Evolutionary conservation across 2,797 vertebrate species (phyloP).

Genomic region (Capromys pilorides): DNA sequence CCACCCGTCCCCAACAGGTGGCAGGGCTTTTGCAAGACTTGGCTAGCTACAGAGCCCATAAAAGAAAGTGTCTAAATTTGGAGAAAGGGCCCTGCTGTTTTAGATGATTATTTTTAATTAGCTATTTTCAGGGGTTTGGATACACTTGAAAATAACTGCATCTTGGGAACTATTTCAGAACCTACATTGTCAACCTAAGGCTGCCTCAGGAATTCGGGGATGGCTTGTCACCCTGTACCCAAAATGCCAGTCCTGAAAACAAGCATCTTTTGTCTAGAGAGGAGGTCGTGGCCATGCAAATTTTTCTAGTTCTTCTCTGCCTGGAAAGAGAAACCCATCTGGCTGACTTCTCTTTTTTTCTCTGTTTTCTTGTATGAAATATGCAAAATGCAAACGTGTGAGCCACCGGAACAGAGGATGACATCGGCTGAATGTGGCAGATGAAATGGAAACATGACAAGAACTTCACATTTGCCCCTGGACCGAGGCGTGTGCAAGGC

Average conservation of each 20-base stretch:
- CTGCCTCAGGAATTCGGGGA: constrained; percentile 27
- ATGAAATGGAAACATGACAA: constrained; percentile 66
- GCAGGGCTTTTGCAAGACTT: constrained; percentile 51
- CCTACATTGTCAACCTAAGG: not conserved
- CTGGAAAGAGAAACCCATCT: constrained; percentile 71
- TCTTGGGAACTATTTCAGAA: constrained; percentile 61
- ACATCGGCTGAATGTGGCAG: constrained; percentile 30
- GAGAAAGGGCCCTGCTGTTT: constrained; percentile 64
- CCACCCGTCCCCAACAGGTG: constrained; percentile 46
- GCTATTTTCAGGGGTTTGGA: constrained; percentile 55
- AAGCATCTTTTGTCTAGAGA: constrained; percentile 65
- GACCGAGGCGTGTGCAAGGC: constrained; percentile 36
- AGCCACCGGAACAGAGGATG: constrained; percentile 45
- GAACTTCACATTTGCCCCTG: constrained; percentile 52
- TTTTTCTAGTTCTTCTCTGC: constrained; percentile 69
- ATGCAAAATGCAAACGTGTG: constrained; percentile 64
- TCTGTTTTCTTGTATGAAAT: constrained; percentile 64
- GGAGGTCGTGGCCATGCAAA: constrained; percentile 66
- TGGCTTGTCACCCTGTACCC: constrained; percentile 35
- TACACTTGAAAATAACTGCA: constrained; percentile 62
- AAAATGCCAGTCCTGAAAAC: constrained; percentile 50
- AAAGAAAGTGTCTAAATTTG: constrained; percentile 55
- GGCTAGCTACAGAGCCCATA: constrained; percentile 27
- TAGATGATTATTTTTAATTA: constrained; percentile 64
- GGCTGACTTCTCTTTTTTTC: constrained; percentile 63